Percentiles rank a stretch among this genome's conserved stretches.
These are phyloP conservation scores for Liolophura sinensis DNA, from an alignment of 1,140 invertebrate species.

Conservation along the genomic window DNA sequence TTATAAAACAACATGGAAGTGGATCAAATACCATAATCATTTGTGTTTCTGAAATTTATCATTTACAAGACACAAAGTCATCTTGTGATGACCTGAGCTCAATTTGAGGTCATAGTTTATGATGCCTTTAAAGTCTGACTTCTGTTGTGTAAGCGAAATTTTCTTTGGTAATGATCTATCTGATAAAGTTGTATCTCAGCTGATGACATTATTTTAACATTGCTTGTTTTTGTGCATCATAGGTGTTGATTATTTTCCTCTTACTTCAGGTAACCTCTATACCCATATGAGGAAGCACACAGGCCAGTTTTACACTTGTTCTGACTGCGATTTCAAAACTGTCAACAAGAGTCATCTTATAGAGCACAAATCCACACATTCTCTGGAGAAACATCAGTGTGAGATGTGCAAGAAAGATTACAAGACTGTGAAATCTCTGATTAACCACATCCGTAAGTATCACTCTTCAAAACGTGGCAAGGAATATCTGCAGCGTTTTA, in stretches of 20 bases:
- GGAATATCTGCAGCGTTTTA: conserved; percentile 48
- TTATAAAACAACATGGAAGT: no score
- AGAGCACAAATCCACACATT: conserved; percentile 56
- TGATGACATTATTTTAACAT: no score
- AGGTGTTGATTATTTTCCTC: neutral
- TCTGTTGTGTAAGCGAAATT: no score
- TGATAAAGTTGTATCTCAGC: no score
- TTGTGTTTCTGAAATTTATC: no score
- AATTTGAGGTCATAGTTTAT: no score
- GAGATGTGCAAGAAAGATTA: conserved; percentile 56
- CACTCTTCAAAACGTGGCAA: conserved; percentile 43
- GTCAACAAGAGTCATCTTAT: conserved; percentile 57
- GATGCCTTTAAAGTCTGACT: no score
- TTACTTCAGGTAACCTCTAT: conserved; percentile 53
- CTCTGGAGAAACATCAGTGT: conserved; percentile 43
- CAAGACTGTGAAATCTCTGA: conserved; percentile 56
- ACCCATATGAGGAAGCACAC: conserved; percentile 61
- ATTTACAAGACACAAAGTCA: no score
- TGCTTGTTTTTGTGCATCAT: no score
- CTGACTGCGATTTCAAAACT: conserved; percentile 52
- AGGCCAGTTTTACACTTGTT: conserved; percentile 56
- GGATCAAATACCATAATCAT: no score
- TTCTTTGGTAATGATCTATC: no score
- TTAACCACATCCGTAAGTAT: conserved; percentile 57
- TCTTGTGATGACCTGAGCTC: no score